These are phyloP conservation scores for Pinna nobilis DNA, from an alignment of 1,140 invertebrate genomes.

Conservation along the genomic window DNA sequence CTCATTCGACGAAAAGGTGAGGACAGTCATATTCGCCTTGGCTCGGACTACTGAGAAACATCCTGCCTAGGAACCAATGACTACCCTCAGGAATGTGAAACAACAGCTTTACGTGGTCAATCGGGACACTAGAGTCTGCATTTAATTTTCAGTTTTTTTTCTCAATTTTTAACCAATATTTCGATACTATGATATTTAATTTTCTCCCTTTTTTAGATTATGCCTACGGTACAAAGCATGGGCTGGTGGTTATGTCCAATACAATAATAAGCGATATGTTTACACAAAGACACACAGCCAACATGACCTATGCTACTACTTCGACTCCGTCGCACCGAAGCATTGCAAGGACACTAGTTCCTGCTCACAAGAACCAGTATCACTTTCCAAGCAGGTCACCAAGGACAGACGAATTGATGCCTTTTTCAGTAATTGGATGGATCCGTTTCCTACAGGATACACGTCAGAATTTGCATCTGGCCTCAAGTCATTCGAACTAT, in stretches of 20 bases:
- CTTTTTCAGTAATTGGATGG: slow-evolving; percentile 16
- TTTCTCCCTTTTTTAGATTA: slow-evolving; percentile 2
- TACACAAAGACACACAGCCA: background rate
- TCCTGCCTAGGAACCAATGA: background rate
- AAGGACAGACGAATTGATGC: background rate
- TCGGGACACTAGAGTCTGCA: background rate
- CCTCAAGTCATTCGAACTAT: slow-evolving; percentile 27
- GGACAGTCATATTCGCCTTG: no score
- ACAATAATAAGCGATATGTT: background rate
- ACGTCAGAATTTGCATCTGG: slow-evolving; percentile 19
- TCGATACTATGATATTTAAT: background rate
- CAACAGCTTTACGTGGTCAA: background rate
- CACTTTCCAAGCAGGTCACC: slow-evolving; percentile 6
- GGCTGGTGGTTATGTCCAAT: slow-evolving; percentile 13
- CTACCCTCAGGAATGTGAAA: background rate
- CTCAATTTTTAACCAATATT: background rate
- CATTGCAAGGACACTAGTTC: slow-evolving; percentile 10
- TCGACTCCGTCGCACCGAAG: slow-evolving; percentile 8
- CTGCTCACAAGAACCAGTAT: slow-evolving; percentile 7
- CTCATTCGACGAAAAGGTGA: no score
- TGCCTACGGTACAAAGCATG: slow-evolving; percentile 13
- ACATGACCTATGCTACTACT: slow-evolving; percentile 20
- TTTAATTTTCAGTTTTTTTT: background rate
- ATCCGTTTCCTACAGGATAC: background rate
- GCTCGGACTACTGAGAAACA: no score